phyloP scores from a whole-genome alignment of 2,888 invertebrate genomes.

The Synanthedon tipuliformis region DNA sequence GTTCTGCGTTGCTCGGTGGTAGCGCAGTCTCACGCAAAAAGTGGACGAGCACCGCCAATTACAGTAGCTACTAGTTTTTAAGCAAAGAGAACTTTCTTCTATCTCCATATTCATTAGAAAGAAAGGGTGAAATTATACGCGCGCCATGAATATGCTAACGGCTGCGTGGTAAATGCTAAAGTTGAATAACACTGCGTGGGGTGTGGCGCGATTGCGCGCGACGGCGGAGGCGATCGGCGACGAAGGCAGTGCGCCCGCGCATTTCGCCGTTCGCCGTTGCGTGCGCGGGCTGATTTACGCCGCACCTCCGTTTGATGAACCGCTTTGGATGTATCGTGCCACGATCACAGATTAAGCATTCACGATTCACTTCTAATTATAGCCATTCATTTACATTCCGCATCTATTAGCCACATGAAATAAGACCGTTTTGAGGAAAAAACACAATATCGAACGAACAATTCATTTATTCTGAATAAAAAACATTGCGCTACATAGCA shows the following conservation, averaged over 20 bases:
- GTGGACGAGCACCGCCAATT: conserved; percentile 41
- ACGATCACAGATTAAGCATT: not conserved
- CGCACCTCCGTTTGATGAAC: not conserved
- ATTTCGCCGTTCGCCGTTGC: not conserved
- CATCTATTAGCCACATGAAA: not conserved
- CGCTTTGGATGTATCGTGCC: not conserved
- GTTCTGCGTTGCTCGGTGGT: not conserved
- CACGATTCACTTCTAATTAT: not conserved
- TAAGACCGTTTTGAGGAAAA: not conserved
- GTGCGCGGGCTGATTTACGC: not conserved
- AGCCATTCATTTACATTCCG: not conserved
- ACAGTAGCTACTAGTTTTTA: conserved; percentile 56
- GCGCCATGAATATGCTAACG: conserved; percentile 55
- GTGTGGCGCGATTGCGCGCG: conserved; percentile 4
- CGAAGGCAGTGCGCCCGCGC: not conserved
- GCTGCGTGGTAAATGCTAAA: conserved; percentile 57
- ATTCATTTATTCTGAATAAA: too few relatives aligned
- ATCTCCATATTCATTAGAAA: conserved; percentile 62
- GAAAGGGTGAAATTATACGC: conserved; percentile 65
- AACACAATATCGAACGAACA: not conserved
- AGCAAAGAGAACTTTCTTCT: conserved; percentile 64
- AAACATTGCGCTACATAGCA: too few relatives aligned
- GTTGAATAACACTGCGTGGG: conserved; percentile 51
- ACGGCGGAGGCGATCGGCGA: conserved; percentile 3
- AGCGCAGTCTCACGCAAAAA: conserved; percentile 27